These are phyloP conservation scores for Eurytoma adleriae DNA, from an alignment of 2,888 invertebrate genomes.

Conservation along the genomic window DNA sequence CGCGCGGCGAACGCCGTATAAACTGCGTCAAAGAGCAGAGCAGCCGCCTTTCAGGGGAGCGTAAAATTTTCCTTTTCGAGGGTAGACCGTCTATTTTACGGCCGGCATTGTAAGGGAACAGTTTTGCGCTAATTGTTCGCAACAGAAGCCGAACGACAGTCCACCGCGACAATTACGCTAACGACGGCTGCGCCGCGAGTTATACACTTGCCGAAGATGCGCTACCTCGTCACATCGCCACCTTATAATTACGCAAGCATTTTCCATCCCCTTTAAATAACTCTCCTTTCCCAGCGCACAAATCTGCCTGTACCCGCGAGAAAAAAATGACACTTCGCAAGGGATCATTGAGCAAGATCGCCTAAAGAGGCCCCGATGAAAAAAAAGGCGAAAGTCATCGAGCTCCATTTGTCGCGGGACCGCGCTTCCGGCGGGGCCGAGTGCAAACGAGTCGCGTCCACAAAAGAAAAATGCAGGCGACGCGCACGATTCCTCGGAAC, in stretches of 20 bases:
- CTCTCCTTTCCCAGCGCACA: too few species aligned
- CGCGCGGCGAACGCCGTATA: conserved; percentile 1
- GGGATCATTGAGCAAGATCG: too few species aligned
- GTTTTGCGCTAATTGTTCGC: conserved; percentile 28
- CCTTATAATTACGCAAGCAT: too few species aligned
- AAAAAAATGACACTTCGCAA: too few species aligned
- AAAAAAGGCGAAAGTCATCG: conserved; percentile 7
- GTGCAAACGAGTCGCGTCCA: conserved; percentile 12
- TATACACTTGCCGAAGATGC: too few species aligned
- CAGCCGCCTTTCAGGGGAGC: conserved; percentile 25
- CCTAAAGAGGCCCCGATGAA: too few species aligned
- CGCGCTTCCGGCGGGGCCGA: neutral
- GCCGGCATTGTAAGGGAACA: conserved; percentile 7
- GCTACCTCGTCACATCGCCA: too few species aligned
- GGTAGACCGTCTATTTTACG: neutral
- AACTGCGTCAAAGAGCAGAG: conserved; percentile 12
- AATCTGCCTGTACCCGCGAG: too few species aligned
- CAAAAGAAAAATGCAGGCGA: neutral
- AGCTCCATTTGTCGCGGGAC: conserved; percentile 14
- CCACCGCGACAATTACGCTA: neutral
- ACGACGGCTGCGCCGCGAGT: conserved; percentile 2
- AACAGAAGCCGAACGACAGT: neutral
- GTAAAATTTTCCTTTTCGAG: conserved; percentile 44
- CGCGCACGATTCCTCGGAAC: neutral
- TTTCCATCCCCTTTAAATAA: too few species aligned